Evolutionary conservation across 2,113 vertebrate genomes (phyloP).

Genomic region (Hyperopisus bebe): DNA sequence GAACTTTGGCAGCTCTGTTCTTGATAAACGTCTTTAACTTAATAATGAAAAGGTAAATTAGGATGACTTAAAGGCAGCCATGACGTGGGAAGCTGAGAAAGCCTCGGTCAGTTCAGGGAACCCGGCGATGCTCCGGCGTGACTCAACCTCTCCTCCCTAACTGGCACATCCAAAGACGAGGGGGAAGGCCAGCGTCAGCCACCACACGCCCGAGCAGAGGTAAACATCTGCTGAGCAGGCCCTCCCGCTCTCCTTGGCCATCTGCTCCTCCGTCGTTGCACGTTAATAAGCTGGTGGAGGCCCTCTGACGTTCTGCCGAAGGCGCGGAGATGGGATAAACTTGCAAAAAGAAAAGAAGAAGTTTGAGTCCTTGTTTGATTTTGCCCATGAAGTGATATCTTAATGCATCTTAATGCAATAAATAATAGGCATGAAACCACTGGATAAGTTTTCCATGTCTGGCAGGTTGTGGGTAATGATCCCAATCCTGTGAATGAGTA

Average conservation of each 20-base stretch:
- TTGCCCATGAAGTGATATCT: constrained; percentile 15
- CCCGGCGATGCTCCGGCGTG: background rate
- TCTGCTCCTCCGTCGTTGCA: background rate
- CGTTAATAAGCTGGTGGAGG: background rate
- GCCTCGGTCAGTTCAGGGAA: background rate
- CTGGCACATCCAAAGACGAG: constrained; percentile 2
- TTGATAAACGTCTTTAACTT: background rate
- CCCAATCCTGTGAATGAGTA: constrained; percentile 22
- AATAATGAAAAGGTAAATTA: background rate
- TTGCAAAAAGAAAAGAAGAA: background rate
- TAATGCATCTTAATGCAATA: constrained; percentile 34
- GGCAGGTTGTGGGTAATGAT: constrained; percentile 30
- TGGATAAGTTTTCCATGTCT: constrained; percentile 37
- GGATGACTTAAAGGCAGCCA: background rate
- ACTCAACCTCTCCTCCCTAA: background rate
- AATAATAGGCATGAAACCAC: constrained; percentile 26
- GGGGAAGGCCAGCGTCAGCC: background rate
- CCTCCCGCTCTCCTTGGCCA: background rate
- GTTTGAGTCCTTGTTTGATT: background rate
- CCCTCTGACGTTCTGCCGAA: background rate
- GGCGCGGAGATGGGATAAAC: background rate
- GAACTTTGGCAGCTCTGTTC: background rate
- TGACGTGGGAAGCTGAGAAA: background rate
- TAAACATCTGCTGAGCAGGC: constrained; percentile 15
- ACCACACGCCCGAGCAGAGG: constrained; percentile 10